These are phyloP conservation scores for Candoia aspera DNA, from an alignment of 2,113 vertebrate species.

Conservation along the genomic window DNA sequence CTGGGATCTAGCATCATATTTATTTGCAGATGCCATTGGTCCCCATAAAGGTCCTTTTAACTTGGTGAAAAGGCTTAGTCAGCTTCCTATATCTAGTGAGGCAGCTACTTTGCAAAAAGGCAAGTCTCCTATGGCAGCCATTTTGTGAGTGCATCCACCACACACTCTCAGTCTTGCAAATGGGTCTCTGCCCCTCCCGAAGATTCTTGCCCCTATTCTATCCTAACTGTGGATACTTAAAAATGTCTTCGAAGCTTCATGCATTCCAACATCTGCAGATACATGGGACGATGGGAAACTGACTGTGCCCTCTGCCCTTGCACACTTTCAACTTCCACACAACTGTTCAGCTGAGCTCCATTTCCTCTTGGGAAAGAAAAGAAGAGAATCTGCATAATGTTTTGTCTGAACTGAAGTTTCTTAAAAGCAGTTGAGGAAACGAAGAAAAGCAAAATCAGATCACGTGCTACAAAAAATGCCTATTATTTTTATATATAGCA, in stretches of 20 bases:
- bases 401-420: neutral
- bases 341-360: neutral
- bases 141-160: neutral
- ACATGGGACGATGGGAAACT: neutral
- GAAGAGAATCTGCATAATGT: neutral
- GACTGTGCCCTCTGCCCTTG: too few species aligned
- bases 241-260: neutral
- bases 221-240: neutral
- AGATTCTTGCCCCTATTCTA: neutral
- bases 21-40: neutral
- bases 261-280: neutral
- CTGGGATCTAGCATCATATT: neutral
- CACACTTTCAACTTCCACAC: too few species aligned
- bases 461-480: slow-evolving; percentile 45
- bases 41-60: neutral
- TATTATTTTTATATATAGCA: slow-evolving; percentile 54
- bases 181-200: neutral
- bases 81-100: neutral
- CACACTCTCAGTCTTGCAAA: neutral
- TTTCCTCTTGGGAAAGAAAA: neutral
- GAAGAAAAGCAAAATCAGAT: slow-evolving; percentile 44
- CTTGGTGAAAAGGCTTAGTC: neutral
- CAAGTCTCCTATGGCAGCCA: neutral
- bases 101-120: neutral
- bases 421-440: neutral